Evolutionary conservation across 2,888 invertebrate genomes (phyloP), one percentile per base, ranked within the genome.

Genomic region (Watsonalla cultraria): DNA sequence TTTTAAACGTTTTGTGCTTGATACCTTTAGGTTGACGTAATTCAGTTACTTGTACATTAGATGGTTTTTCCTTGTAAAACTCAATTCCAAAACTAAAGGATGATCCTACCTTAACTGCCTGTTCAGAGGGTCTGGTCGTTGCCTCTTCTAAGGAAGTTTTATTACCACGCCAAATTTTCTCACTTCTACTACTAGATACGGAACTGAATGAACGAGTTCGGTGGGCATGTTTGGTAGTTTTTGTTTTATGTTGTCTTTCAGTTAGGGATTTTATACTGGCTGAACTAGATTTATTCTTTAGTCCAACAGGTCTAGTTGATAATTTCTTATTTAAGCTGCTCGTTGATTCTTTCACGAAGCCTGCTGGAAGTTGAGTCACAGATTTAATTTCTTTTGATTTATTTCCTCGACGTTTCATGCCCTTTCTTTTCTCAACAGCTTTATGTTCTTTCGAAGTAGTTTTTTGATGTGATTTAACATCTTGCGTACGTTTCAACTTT

Each of bases 11-110:
- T 24, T 42, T 42, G 11, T 42, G 51, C 47, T 54, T 54, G 7
- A 52, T 56, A 6, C 57, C 52, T 46, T 54, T 62, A 6, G 47
- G 42, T 39, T 52, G 47, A 5, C 6, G 50, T 52, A 54, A 46
- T 54, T 57, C 4, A n/a, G n/a, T 55, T 52, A 56, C 11, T 5
- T 1, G 42, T 42, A 42, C 2, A 8, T 7, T 37, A 37, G 35
- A 39, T 46, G 5, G 34, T 13, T 35, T 46, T 45, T 66, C 59
- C 63, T 72, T 74, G 46, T 58, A 65, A 61, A 74, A 69, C 54
- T 72, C 67, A 33, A 78, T 56, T 47, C 68, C 63, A 47, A 74
- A 70, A 56, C 62, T 66, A 52, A 70, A 69, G 6, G 62, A 61
- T 1, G 77, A 76, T 14, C 66, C 62, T 45, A 73, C 61, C 51